Base-by-base conservation (phyloP, 1,140 invertebrate genomes). In the Macrobrachium rosenbergii region DNA sequence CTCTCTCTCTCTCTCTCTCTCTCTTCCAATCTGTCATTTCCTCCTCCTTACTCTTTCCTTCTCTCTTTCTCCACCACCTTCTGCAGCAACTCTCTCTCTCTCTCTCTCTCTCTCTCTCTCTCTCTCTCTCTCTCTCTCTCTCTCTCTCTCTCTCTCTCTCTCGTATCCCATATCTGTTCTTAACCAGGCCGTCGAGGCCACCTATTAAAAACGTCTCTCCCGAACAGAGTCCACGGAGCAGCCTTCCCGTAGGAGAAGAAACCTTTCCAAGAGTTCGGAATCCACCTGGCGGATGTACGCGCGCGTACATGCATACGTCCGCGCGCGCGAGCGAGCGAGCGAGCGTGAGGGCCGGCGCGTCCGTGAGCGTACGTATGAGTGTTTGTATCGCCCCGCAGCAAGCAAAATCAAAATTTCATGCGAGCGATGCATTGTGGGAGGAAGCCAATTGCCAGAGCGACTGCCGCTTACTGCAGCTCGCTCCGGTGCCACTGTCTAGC, bases 391-490 rank as follows among this genome's bases (percentile, higher is more conserved):
- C n/a, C 16, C 72, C n/a, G 37, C 19, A 16, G 6, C 72, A 17
- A 19, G 37, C 72, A 45, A 43, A 19, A 75, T 75, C 72, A 75
- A 75, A 75, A 23, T 63, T 64, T 63, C 60, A 75, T 45, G 60
- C 52, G 78, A 81, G 21, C 78, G 78, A 81, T 64, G 60, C 11
- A 17, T 60, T 62, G 21, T 21, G 77, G 23, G 2, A 12, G 17
- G 37, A n/a, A 45, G 60, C 62, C 78, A 81, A 81, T 81, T 81
- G 78, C 62, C 78, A 37, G n/a, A 60, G 14, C 62, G 78, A 78
- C 78, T 81, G 60, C 60, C 78, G 60, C 67, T 81, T 64, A 28
- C 78, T 81, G 62, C 60, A 81, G n/a, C n/a, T n/a, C 78, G 62
- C 59, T 16, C 28, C 59, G 78, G n/a, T 81, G 78, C 62, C 63